Evolutionary conservation across 2,888 invertebrate genomes (phyloP).

Genomic region (Bedellia somnulentella): DNA sequence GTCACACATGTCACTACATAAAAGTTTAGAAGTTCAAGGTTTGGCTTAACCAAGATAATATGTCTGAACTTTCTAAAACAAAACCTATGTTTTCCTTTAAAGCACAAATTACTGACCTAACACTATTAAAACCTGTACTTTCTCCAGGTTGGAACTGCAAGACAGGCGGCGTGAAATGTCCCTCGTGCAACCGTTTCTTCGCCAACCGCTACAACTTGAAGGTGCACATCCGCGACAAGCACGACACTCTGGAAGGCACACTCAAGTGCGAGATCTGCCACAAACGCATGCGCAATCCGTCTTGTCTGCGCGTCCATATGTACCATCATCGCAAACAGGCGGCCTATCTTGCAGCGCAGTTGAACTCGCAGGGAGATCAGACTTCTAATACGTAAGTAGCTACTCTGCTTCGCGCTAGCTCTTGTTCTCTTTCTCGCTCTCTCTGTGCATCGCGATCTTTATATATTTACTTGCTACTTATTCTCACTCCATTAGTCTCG

Average conservation of each 20-base stretch:
- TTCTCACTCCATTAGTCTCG: no score
- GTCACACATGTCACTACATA: no score
- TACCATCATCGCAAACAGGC: slow-evolving; percentile 67
- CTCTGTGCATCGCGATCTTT: no score
- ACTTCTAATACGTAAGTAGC: slow-evolving; percentile 20
- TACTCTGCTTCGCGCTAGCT: background rate
- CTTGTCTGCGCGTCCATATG: slow-evolving; percentile 66
- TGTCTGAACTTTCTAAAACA: no score
- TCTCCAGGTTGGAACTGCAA: slow-evolving; percentile 44
- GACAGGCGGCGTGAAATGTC: slow-evolving; percentile 62
- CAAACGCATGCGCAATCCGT: slow-evolving; percentile 66
- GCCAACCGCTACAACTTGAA: slow-evolving; percentile 71
- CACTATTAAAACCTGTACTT: background rate
- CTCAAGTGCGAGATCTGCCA: slow-evolving; percentile 71
- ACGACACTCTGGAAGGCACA: slow-evolving; percentile 67
- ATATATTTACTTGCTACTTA: no score
- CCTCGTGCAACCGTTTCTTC: slow-evolving; percentile 65
- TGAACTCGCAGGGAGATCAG: slow-evolving; percentile 30
- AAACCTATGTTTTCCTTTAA: no score
- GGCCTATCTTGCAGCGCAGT: slow-evolving; percentile 43
- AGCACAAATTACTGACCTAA: no score
- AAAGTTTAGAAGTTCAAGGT: no score
- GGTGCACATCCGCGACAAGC: slow-evolving; percentile 72
- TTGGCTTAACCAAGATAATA: no score
- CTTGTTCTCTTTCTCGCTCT: no score